phyloP scores from a whole-genome alignment of 2,797 vertebrate genomes.

The Argyrosomus regius region DNA sequence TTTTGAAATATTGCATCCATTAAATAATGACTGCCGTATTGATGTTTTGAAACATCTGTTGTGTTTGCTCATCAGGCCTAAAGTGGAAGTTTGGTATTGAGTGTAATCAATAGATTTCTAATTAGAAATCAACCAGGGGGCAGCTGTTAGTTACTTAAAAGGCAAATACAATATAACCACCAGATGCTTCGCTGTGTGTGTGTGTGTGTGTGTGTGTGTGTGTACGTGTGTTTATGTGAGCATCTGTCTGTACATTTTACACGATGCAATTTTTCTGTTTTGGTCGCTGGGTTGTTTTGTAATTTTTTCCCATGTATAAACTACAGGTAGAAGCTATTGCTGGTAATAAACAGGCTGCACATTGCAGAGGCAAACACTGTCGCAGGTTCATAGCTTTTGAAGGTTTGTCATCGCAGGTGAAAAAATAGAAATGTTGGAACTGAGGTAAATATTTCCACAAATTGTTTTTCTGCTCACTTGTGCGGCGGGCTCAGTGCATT shows the following conservation, averaged over 20 bases:
- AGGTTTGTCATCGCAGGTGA: slow-evolving; percentile 33
- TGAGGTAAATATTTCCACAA: slow-evolving; percentile 17
- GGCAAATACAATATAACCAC: slow-evolving; percentile 71
- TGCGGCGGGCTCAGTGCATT: not conserved
- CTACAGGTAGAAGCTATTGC: slow-evolving; percentile 33
- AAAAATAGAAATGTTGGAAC: slow-evolving; percentile 32
- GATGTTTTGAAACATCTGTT: slow-evolving; percentile 77
- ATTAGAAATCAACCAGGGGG: slow-evolving; percentile 75
- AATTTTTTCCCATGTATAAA: slow-evolving; percentile 34
- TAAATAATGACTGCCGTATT: slow-evolving; percentile 66
- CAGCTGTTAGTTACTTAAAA: slow-evolving; percentile 81
- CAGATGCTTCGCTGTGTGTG: slow-evolving; percentile 72
- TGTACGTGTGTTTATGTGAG: slow-evolving; percentile 12
- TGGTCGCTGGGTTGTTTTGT: slow-evolving; percentile 40
- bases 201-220: not conserved
- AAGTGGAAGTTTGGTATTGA: slow-evolving; percentile 69
- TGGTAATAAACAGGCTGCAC: slow-evolving; percentile 43
- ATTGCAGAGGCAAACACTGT: slow-evolving; percentile 18
- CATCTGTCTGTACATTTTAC: slow-evolving; percentile 32
- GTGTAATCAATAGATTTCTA: slow-evolving; percentile 81
- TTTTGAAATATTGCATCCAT: slow-evolving; percentile 62
- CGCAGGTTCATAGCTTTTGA: slow-evolving; percentile 2
- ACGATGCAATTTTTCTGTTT: slow-evolving; percentile 30
- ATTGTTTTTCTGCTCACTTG: slow-evolving; percentile 34
- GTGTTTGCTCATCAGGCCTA: slow-evolving; percentile 63